Percentiles rank a stretch among this genome's conserved stretches.
These are phyloP conservation scores for Bungarus multicinctus DNA, from an alignment of 2,113 vertebrate genomes.

Conservation along the genomic window DNA sequence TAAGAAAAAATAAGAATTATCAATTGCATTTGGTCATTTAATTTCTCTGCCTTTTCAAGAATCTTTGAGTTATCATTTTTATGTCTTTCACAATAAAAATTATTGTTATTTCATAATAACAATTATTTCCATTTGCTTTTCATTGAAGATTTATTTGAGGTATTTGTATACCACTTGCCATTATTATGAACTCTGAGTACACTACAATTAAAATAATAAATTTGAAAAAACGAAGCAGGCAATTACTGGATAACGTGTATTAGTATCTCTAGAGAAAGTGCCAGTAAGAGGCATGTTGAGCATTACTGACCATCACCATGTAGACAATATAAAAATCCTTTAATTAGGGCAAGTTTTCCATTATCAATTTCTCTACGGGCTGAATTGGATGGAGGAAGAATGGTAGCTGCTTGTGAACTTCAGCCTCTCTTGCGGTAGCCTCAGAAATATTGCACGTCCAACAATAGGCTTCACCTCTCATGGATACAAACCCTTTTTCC, in stretches of 20 bases:
- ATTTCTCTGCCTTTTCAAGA: neutral
- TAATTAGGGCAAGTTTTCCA: neutral
- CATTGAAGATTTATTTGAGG: neutral
- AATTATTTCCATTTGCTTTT: neutral
- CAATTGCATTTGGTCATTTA: neutral
- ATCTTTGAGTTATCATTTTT: neutral
- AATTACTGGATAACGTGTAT: neutral
- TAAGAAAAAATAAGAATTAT: neutral
- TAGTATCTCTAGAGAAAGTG: slow-evolving; percentile 3
- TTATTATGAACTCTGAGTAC: neutral
- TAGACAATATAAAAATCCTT: neutral
- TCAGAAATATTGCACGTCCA: neutral
- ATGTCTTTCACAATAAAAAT: neutral
- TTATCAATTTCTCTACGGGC: neutral
- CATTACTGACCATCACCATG: neutral
- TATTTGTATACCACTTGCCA: neutral
- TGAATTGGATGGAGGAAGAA: neutral
- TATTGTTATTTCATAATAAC: too few species aligned
- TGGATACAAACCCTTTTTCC: neutral
- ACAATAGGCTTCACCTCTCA: neutral
- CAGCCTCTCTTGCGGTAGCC: neutral
- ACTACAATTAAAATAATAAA: slow-evolving; percentile 10
- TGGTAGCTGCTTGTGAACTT: neutral
- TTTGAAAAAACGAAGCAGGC: neutral
- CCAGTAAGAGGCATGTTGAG: neutral